Evolutionary conservation across 2,113 vertebrate species (phyloP).

Genomic region (Alosa alosa): DNA sequence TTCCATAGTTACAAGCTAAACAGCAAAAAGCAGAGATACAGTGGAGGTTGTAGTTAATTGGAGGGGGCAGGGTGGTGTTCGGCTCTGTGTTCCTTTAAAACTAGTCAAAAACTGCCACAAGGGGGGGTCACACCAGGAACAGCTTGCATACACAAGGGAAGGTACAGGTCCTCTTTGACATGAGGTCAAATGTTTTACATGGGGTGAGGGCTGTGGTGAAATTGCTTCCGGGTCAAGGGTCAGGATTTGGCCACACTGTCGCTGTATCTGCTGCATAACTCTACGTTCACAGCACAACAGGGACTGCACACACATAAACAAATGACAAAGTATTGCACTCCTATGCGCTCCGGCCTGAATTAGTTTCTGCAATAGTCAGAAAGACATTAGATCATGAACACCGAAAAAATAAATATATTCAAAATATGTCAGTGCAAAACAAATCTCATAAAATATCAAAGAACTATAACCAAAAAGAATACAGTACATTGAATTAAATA

Average conservation of each 20-base stretch:
- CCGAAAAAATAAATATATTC: background rate
- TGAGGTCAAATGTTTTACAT: background rate
- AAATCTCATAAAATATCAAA: background rate
- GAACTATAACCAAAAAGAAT: background rate
- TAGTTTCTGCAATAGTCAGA: conserved; percentile 1
- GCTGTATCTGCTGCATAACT: background rate
- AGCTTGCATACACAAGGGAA: background rate
- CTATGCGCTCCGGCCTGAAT: background rate
- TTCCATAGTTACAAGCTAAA: background rate
- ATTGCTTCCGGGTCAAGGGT: background rate
- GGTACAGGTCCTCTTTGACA: background rate
- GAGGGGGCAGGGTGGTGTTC: background rate
- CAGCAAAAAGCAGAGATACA: background rate
- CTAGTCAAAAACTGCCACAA: background rate
- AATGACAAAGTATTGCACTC: conserved; percentile 10
- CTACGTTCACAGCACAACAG: conserved; percentile 1
- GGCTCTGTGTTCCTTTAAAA: background rate
- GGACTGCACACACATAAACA: background rate
- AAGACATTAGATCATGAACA: background rate
- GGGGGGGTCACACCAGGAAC: background rate
- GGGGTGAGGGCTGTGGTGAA: background rate
- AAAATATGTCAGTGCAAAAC: background rate
- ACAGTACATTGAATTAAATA: background rate
- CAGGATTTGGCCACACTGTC: background rate
- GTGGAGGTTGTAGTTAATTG: background rate